Evolutionary conservation across 1,140 invertebrate species (phyloP).

Genomic region (Drosophila equinoxialis): DNA sequence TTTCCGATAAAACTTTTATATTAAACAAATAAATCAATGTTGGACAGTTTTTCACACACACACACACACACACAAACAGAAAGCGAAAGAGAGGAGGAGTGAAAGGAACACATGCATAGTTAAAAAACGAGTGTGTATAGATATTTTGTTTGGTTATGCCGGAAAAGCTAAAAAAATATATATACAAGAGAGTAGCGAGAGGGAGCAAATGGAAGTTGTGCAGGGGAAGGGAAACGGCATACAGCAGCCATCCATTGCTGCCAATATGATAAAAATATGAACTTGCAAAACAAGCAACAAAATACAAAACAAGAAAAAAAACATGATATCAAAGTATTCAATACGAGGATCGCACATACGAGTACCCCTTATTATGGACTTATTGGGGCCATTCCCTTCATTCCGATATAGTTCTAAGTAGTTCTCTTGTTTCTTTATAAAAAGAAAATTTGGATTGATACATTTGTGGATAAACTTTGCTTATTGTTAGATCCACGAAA

Average conservation of each 20-base stretch:
- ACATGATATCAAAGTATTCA: background rate
- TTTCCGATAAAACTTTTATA: slow-evolving; percentile 82
- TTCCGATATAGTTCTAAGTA: no score
- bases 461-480: no score
- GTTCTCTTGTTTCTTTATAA: no score
- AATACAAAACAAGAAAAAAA: slow-evolving; percentile 26
- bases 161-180: slow-evolving; percentile 80
- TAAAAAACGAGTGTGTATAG: slow-evolving; percentile 71
- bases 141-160: slow-evolving; percentile 68
- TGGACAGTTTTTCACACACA: slow-evolving; percentile 77
- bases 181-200: slow-evolving; percentile 41
- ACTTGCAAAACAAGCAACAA: slow-evolving; percentile 67
- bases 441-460: background rate
- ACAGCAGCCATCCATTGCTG: slow-evolving; percentile 51
- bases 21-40: slow-evolving; percentile 82
- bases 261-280: slow-evolving; percentile 82
- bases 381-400: no score
- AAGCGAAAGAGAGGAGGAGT: background rate
- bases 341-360: background rate
- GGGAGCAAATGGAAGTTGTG: background rate
- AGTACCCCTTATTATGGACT: slow-evolving; percentile 18
- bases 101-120: slow-evolving; percentile 54
- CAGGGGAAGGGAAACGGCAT: background rate
- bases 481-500: no score
- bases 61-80: slow-evolving; percentile 43